Evolutionary conservation across 2,888 invertebrate genomes (phyloP).

Genomic region (Volucella bombylans): DNA sequence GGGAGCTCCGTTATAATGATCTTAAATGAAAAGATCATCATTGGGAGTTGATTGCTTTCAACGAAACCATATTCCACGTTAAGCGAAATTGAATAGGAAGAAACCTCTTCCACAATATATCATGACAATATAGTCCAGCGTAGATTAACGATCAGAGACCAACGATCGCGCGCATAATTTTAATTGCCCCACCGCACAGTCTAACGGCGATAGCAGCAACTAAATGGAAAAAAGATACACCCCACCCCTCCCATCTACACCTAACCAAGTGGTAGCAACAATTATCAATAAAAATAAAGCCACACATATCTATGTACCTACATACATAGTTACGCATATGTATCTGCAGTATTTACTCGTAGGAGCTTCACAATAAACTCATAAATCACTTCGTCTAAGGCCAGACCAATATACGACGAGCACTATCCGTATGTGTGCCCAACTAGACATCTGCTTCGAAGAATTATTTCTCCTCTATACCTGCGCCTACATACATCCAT

Average conservation of each 20-base stretch:
- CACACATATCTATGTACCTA: neutral
- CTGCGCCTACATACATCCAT: neutral
- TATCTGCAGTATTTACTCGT: too few relatives aligned
- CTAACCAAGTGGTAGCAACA: neutral
- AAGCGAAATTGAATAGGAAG: neutral
- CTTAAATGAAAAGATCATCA: slow-evolving; percentile 10
- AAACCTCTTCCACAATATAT: neutral
- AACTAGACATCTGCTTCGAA: slow-evolving; percentile 46
- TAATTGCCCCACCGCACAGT: slow-evolving; percentile 1
- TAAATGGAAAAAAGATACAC: neutral
- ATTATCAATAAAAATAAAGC: slow-evolving; percentile 5
- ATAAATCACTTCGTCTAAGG: slow-evolving; percentile 59
- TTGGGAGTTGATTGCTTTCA: neutral
- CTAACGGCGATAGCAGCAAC: neutral
- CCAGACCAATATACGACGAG: slow-evolving; percentile 19
- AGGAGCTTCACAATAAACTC: slow-evolving; percentile 34
- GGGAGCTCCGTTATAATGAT: slow-evolving; percentile 14
- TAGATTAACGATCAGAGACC: neutral
- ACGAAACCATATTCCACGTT: slow-evolving; percentile 13
- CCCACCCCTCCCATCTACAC: neutral
- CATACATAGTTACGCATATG: neutral
- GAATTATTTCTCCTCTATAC: slow-evolving; percentile 29
- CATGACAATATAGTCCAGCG: neutral
- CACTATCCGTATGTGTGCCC: neutral
- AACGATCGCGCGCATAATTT: slow-evolving; percentile 32